Conservation (phyloP, 2,888 invertebrate genomes). For the Acronicta psi region DNA sequence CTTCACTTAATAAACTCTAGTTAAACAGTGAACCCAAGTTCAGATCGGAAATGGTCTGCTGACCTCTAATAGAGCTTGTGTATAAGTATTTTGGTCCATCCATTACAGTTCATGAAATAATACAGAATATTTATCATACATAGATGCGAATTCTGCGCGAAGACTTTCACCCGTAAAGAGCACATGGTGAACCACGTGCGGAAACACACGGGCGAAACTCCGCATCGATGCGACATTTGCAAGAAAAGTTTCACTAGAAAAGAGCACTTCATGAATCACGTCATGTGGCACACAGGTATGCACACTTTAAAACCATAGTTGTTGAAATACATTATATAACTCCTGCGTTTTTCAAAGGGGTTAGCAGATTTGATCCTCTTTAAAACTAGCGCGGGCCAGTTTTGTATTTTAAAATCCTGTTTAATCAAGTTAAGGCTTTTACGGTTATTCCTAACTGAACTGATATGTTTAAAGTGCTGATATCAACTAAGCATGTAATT, state of each 20-base stretch:
- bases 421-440: no score
- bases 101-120: neutral
- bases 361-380: no score
- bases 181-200: constrained; percentile 94
- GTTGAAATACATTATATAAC: no score
- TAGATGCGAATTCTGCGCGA: constrained; percentile 93
- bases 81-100: no score
- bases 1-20: neutral
- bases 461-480: constrained; percentile 35
- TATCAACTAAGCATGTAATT: constrained; percentile 17
- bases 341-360: no score
- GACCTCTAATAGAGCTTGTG: no score
- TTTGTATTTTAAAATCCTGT: no score
- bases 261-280: constrained; percentile 94
- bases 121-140: constrained; percentile 17
- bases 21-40: no score
- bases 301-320: constrained; percentile 1
- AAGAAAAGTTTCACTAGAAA: constrained; percentile 94
- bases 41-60: no score
- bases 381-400: no score
- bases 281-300: constrained; percentile 93
- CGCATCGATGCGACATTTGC: constrained; percentile 93
- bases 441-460: neutral
- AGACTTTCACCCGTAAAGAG: constrained; percentile 93
- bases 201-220: constrained; percentile 93